phyloP scores from a whole-genome alignment of 2,113 vertebrate species.

The Ramphastos sulfuratus region DNA sequence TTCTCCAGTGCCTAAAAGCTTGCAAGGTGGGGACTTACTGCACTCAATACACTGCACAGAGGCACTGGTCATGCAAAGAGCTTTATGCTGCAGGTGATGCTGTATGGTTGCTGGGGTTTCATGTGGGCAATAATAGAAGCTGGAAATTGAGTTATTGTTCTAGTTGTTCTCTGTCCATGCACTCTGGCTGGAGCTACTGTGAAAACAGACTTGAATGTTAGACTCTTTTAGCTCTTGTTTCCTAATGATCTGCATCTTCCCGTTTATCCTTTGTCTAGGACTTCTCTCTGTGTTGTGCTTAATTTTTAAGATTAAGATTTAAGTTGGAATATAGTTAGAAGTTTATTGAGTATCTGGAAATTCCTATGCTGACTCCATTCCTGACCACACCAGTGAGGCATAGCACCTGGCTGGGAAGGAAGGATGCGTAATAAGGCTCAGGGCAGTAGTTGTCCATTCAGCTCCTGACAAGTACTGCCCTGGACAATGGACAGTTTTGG shows the following conservation, averaged over 20 bases:
- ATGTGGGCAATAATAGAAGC: background rate
- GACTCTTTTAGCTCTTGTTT: background rate
- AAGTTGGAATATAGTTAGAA: background rate
- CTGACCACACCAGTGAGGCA: background rate
- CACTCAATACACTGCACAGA: background rate
- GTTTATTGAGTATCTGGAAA: background rate
- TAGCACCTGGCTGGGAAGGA: rapidly evolving
- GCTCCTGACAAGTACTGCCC: background rate
- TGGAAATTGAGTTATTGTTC: background rate
- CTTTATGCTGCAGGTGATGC: background rate
- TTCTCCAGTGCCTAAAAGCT: background rate
- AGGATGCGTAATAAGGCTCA: rapidly evolving
- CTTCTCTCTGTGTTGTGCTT: background rate
- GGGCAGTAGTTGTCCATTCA: background rate
- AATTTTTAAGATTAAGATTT: background rate
- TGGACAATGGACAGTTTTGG: background rate
- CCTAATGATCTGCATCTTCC: background rate
- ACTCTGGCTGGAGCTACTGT: background rate
- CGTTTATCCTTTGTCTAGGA: background rate
- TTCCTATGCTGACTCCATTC: background rate
- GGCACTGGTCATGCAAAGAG: background rate
- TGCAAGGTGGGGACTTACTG: background rate
- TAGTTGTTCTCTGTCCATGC: background rate
- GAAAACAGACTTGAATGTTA: background rate
- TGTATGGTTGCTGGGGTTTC: background rate